Evolutionary conservation across 2,797 vertebrate genomes (phyloP).

Genomic region (Coracias cyanogaster): DNA sequence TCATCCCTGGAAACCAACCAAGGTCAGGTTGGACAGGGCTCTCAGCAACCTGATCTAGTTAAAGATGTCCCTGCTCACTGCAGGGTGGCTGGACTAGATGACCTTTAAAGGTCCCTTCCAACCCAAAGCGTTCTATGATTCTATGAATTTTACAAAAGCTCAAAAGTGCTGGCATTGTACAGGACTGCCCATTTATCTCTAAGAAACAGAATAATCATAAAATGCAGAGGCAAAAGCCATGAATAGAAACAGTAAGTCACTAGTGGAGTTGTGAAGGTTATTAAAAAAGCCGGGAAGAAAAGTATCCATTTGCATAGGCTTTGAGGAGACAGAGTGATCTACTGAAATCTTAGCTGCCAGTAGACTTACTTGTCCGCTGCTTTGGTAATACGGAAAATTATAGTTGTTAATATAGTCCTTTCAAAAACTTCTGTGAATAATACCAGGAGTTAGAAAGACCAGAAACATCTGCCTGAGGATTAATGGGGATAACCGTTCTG

Average conservation of each 20-base stretch:
- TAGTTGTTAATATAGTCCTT: not conserved
- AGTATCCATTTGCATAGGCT: not conserved
- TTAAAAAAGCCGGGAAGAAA: not conserved
- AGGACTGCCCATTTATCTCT: not conserved
- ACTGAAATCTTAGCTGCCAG: not conserved
- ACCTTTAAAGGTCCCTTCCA: not conserved
- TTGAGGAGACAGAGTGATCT: not conserved
- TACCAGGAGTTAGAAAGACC: not conserved
- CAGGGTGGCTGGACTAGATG: not conserved
- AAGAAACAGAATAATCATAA: not conserved
- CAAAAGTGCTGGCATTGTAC: not conserved
- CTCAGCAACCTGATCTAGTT: not conserved
- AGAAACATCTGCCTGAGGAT: not conserved
- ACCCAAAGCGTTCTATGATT: not conserved
- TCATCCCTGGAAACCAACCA: not conserved
- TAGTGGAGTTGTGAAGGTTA: not conserved
- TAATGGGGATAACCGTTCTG: not conserved
- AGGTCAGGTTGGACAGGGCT: not conserved
- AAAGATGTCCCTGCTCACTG: not conserved
- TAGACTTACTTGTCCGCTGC: not conserved
- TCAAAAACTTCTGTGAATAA: not conserved
- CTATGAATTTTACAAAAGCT: not conserved
- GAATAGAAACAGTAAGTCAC: not conserved
- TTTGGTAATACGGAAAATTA: not conserved
- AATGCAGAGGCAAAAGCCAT: not conserved